These are phyloP conservation scores for Pyrgus malvae DNA, from an alignment of 2,888 invertebrate genomes.

Conservation along the genomic window DNA sequence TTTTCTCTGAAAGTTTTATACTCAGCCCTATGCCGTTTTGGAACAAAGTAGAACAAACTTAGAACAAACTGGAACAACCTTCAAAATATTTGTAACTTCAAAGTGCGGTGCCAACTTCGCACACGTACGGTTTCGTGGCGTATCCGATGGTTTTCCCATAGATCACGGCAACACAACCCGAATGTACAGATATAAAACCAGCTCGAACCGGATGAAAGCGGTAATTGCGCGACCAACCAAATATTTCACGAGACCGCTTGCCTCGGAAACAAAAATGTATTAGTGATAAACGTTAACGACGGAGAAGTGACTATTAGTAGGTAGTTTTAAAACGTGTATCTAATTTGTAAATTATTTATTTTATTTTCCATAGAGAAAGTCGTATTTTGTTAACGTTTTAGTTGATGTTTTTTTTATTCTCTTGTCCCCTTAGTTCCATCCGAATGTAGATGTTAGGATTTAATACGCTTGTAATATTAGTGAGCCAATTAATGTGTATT, in stretches of 20 bases:
- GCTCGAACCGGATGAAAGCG: constrained; percentile 37
- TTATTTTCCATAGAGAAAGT: constrained; percentile 81
- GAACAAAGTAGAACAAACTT: too few species aligned
- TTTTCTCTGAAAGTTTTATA: too few species aligned
- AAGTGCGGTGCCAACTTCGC: too few species aligned
- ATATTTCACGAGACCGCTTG: constrained; percentile 44
- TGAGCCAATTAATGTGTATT: constrained; percentile 75
- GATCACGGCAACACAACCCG: constrained; percentile 11
- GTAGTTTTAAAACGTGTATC: constrained; percentile 74
- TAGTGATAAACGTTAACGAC: constrained; percentile 69
- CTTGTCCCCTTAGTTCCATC: constrained; percentile 74
- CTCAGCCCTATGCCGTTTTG: too few species aligned
- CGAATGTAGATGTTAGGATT: constrained; percentile 76
- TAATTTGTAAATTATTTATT: constrained; percentile 80
- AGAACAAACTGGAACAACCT: too few species aligned
- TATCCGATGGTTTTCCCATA: constrained; percentile 11
- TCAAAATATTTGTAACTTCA: too few species aligned
- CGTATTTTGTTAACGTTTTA: constrained; percentile 82
- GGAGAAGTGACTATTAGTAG: constrained; percentile 74
- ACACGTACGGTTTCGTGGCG: neutral
- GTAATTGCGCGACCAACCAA: constrained; percentile 29
- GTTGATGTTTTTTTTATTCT: constrained; percentile 78
- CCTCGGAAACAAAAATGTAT: constrained; percentile 51
- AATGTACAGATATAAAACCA: constrained; percentile 35
- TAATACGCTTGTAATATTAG: constrained; percentile 81